Base-by-base conservation (phyloP, 2,888 invertebrate species). In the Drosophila dives region DNA sequence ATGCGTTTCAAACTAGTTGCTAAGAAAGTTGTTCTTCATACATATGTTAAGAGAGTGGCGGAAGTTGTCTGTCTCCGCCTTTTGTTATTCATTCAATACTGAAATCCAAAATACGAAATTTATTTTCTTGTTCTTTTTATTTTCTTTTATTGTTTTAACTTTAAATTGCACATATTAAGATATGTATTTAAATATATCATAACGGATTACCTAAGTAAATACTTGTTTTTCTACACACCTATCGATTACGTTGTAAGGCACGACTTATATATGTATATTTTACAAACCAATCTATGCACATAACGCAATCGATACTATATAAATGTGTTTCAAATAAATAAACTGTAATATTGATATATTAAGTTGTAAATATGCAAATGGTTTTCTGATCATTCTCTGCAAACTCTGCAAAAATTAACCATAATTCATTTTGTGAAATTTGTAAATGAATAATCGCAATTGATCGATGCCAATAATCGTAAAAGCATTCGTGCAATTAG, bases 1-100 rank as follows among this genome's bases (percentile, higher is more conserved):
- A 29, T 54, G 11, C 23, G 70, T 61, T 64, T 66, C 77, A 45
- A 71, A 70, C 53, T 73, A 77, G 61, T 69, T 42, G 38, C 34
- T 73, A 65, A 77, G 38, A 56, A 63, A n/a, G 38, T 54, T 65
- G 63, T 70, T 77, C 51, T 36, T 33, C 53, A 54, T 54, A 26
- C 26, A 34, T 34, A 34, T 34, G 64, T 60, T n/a, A 23, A 23
- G 26, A 69, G 63, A 40, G 12, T 36, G 66, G 58, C 50, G 36
- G 36, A 8, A 53, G 23, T 48, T 60, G 42, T 53, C 32, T n/a
- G 12, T 20, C 32, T 48, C 36, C 56, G 62, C 61, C 51, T 48
- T 54, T 72, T 62, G 51, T 64, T 76, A 50, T 76, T 64, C 64
- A 71, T 45, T 72, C 23, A 23, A 23, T 23, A 23, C 23, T 23